Percentiles rank a stretch among this genome's conserved stretches.
Conservation (phyloP, 1,140 invertebrate species). For the Cydia amplana region DNA sequence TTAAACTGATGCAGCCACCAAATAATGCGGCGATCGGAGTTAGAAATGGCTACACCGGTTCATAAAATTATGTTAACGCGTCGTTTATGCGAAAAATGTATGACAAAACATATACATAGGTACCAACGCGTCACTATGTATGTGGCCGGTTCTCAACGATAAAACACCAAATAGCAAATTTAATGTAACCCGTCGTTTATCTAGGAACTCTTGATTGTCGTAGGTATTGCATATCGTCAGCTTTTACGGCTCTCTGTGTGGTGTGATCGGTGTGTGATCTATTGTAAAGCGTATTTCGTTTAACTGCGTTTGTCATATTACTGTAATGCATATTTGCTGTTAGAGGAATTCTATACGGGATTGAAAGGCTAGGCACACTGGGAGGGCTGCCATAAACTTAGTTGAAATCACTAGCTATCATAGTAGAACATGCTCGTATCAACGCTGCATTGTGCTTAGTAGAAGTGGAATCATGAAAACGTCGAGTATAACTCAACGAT, state of each 20-base stretch:
- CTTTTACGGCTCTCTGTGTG: background rate
- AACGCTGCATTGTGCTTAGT: too few relatives aligned
- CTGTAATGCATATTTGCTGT: slow-evolving; percentile 6
- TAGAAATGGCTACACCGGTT: too few relatives aligned
- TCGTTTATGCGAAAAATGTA: too few relatives aligned
- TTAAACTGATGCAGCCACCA: too few relatives aligned
- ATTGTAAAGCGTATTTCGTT: background rate
- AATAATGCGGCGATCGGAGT: too few relatives aligned
- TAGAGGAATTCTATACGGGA: background rate
- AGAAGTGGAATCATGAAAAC: too few relatives aligned
- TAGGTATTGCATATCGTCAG: background rate
- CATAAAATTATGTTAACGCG: too few relatives aligned
- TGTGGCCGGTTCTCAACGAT: background rate
- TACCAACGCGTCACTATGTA: too few relatives aligned
- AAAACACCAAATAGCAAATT: background rate
- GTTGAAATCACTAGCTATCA: background rate
- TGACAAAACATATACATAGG: too few relatives aligned
- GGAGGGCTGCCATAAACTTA: background rate
- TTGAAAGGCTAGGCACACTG: background rate
- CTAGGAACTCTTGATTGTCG: background rate
- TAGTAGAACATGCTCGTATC: too few relatives aligned
- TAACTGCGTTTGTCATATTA: background rate
- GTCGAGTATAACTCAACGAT: too few relatives aligned
- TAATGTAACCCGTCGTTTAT: background rate
- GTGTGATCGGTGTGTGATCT: background rate